Percentiles rank a stretch among this genome's conserved stretches.
Evolutionary conservation across 2,797 vertebrate genomes (phyloP).

Genomic region (Toxotes lorentzi): DNA sequence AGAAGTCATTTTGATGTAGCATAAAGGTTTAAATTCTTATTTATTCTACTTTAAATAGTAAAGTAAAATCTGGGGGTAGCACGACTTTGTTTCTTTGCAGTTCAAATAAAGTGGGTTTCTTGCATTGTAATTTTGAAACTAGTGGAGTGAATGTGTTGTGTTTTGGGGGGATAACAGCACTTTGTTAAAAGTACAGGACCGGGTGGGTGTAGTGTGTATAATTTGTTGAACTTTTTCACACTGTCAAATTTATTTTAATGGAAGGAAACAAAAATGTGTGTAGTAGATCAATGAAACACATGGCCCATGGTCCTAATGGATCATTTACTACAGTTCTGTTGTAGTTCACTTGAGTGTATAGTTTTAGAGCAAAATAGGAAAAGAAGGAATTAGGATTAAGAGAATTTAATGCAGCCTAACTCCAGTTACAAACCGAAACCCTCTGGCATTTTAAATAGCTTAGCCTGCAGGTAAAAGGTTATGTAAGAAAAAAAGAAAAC

Average conservation of each 20-base stretch:
- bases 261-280: too few relatives aligned
- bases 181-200: too few relatives aligned
- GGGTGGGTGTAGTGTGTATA: too few relatives aligned
- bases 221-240: too few relatives aligned
- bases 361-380: not conserved
- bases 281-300: not conserved
- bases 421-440: constrained; percentile 4
- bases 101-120: too few relatives aligned
- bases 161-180: too few relatives aligned
- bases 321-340: not conserved
- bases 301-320: not conserved
- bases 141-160: too few relatives aligned
- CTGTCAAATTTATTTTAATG: too few relatives aligned
- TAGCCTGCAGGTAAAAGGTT: constrained; percentile 14
- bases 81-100: too few relatives aligned
- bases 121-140: too few relatives aligned
- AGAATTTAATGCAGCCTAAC: not conserved
- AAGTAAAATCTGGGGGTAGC: too few relatives aligned
- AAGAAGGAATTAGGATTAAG: not conserved
- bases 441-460: not conserved
- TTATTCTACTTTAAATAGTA: not conserved
- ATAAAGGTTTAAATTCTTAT: not conserved
- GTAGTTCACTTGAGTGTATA: not conserved
- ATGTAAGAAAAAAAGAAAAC: not conserved
- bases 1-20: not conserved